These are phyloP conservation scores for Stratiomys singularior DNA, from an alignment of 2,888 invertebrate genomes.

Conservation along the genomic window DNA sequence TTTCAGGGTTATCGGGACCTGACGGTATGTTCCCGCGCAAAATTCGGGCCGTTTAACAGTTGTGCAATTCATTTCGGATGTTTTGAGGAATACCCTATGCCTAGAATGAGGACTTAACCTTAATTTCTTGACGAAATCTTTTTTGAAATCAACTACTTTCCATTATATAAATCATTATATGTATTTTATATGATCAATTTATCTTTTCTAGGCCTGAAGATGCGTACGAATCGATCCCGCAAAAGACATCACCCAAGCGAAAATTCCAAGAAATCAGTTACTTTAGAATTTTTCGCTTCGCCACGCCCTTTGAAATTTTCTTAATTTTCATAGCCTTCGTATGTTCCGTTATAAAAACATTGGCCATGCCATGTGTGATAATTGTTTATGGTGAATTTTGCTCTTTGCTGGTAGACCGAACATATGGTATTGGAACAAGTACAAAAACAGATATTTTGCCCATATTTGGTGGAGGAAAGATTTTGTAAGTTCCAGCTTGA, in stretches of 20 bases:
- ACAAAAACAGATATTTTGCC: conserved; percentile 68
- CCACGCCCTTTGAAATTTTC: conserved; percentile 69
- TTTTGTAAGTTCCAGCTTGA: conserved; percentile 64
- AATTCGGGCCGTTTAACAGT: no score
- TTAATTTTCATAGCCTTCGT: conserved; percentile 68
- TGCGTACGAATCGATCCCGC: not conserved
- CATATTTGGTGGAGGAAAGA: conserved; percentile 72
- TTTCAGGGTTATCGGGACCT: no score
- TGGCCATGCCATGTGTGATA: conserved; percentile 72
- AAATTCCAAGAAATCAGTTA: conserved; percentile 55
- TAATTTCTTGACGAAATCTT: no score
- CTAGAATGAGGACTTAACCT: no score
- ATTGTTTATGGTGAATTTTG: conserved; percentile 78
- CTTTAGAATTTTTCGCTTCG: conserved; percentile 68
- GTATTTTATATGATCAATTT: not conserved
- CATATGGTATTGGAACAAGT: conserved; percentile 69
- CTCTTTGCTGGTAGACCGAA: conserved; percentile 73
- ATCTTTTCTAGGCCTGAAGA: conserved; percentile 12
- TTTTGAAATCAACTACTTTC: no score
- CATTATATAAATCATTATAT: not conserved
- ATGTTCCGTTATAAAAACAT: conserved; percentile 69
- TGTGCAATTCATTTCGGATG: no score
- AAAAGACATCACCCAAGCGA: conserved; percentile 29
- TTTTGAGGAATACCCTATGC: no score
- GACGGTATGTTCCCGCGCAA: no score